Evolutionary conservation across 2,113 vertebrate genomes (phyloP).

Genomic region (Calidris pygmaea): DNA sequence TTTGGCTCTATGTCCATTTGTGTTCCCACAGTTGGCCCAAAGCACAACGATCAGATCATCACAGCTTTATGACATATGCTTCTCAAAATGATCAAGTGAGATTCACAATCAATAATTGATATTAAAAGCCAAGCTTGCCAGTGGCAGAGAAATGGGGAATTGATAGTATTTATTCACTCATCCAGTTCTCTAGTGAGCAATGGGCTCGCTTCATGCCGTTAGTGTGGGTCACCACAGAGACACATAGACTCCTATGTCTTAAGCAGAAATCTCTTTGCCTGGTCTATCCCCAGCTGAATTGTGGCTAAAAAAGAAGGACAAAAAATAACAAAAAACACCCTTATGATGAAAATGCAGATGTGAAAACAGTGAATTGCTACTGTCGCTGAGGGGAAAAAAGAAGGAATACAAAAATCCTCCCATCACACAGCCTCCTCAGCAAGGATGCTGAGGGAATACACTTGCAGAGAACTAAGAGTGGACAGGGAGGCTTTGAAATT

Average conservation of each 20-base stretch:
- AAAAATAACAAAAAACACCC: background rate
- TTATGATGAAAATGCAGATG: background rate
- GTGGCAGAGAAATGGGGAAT: background rate
- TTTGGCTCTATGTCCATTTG: background rate
- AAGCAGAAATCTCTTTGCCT: background rate
- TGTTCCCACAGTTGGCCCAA: background rate
- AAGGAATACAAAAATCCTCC: background rate
- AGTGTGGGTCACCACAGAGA: background rate
- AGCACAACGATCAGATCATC: background rate
- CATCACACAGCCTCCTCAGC: background rate
- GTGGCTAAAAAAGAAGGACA: background rate
- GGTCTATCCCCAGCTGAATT: background rate
- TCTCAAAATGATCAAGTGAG: background rate
- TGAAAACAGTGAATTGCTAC: background rate
- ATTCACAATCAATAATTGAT: constrained; percentile 10
- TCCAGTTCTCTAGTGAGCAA: background rate
- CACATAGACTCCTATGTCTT: background rate
- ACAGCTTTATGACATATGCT: background rate
- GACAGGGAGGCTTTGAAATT: background rate
- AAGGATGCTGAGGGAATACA: background rate
- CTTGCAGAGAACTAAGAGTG: background rate
- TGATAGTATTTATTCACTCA: constrained; percentile 1
- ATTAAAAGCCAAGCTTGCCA: background rate
- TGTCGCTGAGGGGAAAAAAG: background rate
- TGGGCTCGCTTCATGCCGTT: background rate